Evolutionary conservation across 2,888 invertebrate species (phyloP), one percentile per base, ranked within the genome.

Genomic region (Camponotus fellah): DNA sequence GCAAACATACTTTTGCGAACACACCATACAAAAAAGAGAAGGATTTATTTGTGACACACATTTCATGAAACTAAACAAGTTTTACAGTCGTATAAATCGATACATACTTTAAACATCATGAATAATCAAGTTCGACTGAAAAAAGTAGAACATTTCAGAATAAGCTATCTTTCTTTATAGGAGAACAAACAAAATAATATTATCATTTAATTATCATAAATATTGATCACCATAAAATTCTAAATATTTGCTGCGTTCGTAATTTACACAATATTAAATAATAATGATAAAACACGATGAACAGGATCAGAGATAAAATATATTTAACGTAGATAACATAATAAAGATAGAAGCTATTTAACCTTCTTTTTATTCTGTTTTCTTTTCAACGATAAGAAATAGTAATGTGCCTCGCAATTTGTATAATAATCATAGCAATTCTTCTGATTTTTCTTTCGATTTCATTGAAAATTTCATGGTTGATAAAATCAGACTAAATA

Each of bases 401-500:
- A 21, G 8, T n/a, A 62, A 3, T 43, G 8, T 58, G 12, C 1
- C 8, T 37, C 12, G 37, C 9, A 17, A 32, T 26, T 26, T 26
- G 17, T 66, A 40, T 40, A 66, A 40, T 53, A 6, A 76, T 53
- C 8, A n/a, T 37, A 21, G 12, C 21, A 37, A 49, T 65, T 53
- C 9, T 26, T 53, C 17, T 1, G 26, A 53, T 53, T 65, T 9
- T 6, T 10, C n/a, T 5, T 6, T 2, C 26, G 53, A 72, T 76
- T 49, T 17, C 4, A 56, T 26, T 65, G n/a, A 65, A 26, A 26
- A 9, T 77, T 66, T 77, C 5, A 68, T 40, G 76, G 53, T 34
- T 56, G 53, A 56, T 12, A 68, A 77, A 68, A 26, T n/a, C 12
- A n/a, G 2, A n/a, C 8, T 26, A n/a, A n/a, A 77, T 68, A 68